Conservation (phyloP, 2,888 invertebrate species). For the Parasteatoda lunata region DNA sequence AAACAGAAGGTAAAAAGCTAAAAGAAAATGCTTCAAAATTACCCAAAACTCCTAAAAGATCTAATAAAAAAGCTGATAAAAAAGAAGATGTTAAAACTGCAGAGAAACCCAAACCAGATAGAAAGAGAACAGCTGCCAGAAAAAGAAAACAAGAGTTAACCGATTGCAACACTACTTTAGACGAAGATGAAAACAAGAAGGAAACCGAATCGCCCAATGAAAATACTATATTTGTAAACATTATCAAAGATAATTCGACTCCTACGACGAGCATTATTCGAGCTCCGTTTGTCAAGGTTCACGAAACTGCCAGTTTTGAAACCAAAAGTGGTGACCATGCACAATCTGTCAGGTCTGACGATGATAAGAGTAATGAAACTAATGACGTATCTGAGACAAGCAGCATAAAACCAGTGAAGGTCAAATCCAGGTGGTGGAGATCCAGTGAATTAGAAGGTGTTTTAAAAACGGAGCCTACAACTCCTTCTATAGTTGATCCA, state of each 20-base stretch:
- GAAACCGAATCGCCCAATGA: neutral
- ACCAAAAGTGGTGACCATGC: neutral
- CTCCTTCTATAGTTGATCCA: neutral
- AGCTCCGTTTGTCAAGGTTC: neutral
- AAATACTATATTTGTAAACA: neutral
- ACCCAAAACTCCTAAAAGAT: constrained; percentile 3
- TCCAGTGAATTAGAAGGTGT: constrained; percentile 82
- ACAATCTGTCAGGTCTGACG: neutral
- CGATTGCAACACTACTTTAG: neutral
- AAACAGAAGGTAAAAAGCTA: neutral
- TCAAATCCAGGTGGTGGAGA: constrained; percentile 85
- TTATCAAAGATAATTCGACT: neutral
- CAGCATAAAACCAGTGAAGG: constrained; percentile 81
- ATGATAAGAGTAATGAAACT: constrained; percentile 7
- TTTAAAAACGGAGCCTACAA: constrained; percentile 36
- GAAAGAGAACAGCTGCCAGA: constrained; percentile 7
- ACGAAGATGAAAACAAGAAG: neutral
- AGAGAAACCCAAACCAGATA: constrained; percentile 20
- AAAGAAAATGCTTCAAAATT: neutral
- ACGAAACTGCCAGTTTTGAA: neutral
- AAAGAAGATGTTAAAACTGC: constrained; percentile 4
- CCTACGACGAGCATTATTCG: neutral
- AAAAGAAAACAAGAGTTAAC: constrained; percentile 17
- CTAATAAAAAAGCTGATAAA: constrained; percentile 1
- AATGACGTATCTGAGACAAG: constrained; percentile 24